Evolutionary conservation across 2,888 invertebrate genomes (phyloP), one percentile per base, ranked within the genome.

Genomic region (Clunio marinus): DNA sequence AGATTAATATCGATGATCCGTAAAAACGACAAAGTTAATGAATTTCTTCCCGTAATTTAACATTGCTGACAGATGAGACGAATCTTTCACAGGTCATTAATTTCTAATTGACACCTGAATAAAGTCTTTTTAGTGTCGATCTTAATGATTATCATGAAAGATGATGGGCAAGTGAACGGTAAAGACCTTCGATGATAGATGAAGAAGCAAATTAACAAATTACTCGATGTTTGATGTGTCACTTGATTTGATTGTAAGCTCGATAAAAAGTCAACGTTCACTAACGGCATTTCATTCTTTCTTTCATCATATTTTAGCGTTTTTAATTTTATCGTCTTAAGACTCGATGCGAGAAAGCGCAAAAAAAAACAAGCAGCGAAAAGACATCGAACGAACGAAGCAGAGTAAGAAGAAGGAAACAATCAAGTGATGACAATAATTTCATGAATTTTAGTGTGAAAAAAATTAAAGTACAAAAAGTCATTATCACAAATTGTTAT

Each of bases 51-150:
- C 51, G 4, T 8, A 17, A 22, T 22, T 7, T 51, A 2, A 32
- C 32, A 17, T 20, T 2, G 51, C 10, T 20, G 51, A 22, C 51
- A 51, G 10, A 20, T 13, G 1, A 7, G 41, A 20, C 24, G 17
- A 24, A 8, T 46, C 46, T 63, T 63, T 63, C 46, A 63, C 63
- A 28, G n/a, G 27, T 63, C 63, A 63, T 63, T 63, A 63, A 63
- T 46, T 63, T 60, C 20, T 60, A 60, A 60, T 60, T 60, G 60
- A 35, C 60, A 58, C 58, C 20, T 17, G 51, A 17, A 22, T 35
- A 22, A 35, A 20, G 32, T 27, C 4, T 10, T 17, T 35, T 20
- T 60, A 25, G n/a, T 27, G 10, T n/a, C 46, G 62, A 15, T 37
- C 28, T 24, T 24, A 22, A 62, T 32, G 35, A 58, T 58, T n/a